Evolutionary conservation across 2,797 vertebrate species (phyloP).

Genomic region (Pantherophis alleghaniensis): DNA sequence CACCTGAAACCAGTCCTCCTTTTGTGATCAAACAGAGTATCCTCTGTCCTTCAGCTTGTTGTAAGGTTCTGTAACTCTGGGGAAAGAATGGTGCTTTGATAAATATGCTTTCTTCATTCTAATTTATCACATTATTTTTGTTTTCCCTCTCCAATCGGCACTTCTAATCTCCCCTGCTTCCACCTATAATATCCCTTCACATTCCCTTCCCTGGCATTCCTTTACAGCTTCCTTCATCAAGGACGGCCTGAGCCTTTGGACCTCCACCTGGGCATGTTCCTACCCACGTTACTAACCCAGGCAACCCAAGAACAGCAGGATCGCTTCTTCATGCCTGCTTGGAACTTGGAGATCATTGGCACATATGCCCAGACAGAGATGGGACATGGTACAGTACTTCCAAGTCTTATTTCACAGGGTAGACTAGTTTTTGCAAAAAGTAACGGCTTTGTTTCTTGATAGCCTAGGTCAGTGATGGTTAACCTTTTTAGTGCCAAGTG

Average conservation of each 20-base stretch:
- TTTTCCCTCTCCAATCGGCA: conserved; percentile 54
- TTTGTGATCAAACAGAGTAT: not conserved
- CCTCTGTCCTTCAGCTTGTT: not conserved
- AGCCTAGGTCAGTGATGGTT: not conserved
- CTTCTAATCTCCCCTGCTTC: conserved; percentile 58
- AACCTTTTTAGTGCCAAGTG: too few relatives aligned
- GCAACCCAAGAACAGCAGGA: conserved; percentile 93
- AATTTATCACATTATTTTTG: conserved; percentile 54
- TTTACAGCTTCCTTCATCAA: conserved; percentile 83
- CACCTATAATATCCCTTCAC: conserved; percentile 57
- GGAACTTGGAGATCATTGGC: conserved; percentile 98
- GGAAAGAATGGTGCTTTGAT: conserved; percentile 65
- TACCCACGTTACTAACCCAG: conserved; percentile 96
- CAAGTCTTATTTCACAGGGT: conserved; percentile 60
- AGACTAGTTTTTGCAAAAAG: not conserved
- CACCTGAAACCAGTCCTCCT: not conserved
- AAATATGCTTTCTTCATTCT: conserved; percentile 43
- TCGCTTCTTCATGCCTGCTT: conserved; percentile 94
- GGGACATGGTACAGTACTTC: conserved; percentile 92
- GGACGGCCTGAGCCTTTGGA: conserved; percentile 90
- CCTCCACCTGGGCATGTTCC: conserved; percentile 98
- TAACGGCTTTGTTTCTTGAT: not conserved
- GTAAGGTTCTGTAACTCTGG: not conserved
- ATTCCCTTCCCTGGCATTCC: conserved; percentile 58
- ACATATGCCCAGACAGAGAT: conserved; percentile 99